Evolutionary conservation across 2,113 vertebrate genomes (phyloP).

Genomic region (Eubucco bourcierii): DNA sequence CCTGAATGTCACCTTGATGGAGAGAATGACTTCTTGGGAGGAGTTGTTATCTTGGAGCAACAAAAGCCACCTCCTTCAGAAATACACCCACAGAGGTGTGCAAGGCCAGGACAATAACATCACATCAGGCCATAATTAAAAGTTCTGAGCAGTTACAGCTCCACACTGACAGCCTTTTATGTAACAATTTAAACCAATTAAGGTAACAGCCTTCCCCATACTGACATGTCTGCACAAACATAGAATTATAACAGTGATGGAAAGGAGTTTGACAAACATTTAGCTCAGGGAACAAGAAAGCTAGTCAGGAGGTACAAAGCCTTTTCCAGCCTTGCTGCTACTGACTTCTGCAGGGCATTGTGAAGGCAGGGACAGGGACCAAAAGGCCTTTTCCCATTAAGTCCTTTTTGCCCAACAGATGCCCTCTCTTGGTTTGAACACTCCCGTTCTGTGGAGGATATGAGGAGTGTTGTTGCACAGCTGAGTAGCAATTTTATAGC

Average conservation of each 20-base stretch:
- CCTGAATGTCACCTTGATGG: conserved; percentile 31
- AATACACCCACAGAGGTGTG: neutral
- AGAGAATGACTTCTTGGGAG: neutral
- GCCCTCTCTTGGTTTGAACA: neutral
- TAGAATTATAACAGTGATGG: neutral
- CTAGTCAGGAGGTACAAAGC: neutral
- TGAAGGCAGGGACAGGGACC: neutral
- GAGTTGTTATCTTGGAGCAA: neutral
- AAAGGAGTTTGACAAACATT: neutral
- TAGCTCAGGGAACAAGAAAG: neutral
- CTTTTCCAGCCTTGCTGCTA: neutral
- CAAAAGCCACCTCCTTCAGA: conserved; percentile 44
- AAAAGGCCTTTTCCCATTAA: neutral
- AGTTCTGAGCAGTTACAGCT: neutral
- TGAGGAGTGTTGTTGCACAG: neutral
- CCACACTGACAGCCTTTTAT: neutral
- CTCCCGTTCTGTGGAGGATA: neutral
- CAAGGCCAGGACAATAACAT: conserved; percentile 7
- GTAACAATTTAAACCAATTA: neutral
- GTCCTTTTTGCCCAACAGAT: neutral
- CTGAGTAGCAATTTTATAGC: neutral
- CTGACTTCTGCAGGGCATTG: neutral
- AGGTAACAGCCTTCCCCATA: neutral
- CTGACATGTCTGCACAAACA: conserved; percentile 1
- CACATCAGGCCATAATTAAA: neutral